phyloP scores from a whole-genome alignment of 2,888 invertebrate species.

The Deilephila porcellus region DNA sequence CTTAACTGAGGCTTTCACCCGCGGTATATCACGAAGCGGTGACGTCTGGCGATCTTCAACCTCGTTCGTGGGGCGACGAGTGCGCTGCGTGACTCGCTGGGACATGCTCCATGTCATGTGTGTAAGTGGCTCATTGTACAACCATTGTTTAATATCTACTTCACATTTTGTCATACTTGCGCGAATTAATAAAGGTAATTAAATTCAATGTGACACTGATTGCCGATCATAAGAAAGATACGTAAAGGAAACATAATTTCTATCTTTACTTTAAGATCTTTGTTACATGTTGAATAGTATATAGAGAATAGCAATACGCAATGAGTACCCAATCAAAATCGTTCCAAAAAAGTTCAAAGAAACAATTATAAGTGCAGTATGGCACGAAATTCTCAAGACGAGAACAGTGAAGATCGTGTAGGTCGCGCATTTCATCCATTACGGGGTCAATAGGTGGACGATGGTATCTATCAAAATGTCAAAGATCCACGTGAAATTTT shows the following conservation, averaged over 20 bases:
- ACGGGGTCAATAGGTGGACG: conserved; percentile 61
- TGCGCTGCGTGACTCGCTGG: conserved; percentile 9
- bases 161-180: not conserved
- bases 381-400: not conserved
- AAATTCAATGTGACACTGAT: not conserved
- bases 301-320: no score
- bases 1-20: conserved; percentile 60
- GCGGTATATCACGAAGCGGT: conserved; percentile 65
- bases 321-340: not conserved
- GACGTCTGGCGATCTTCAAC: conserved; percentile 35
- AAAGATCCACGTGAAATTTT: conserved; percentile 55
- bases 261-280: no score
- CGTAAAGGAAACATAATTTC: no score
- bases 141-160: not conserved
- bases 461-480: conserved; percentile 67
- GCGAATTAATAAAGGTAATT: not conserved
- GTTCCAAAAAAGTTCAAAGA: not conserved
- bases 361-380: not conserved
- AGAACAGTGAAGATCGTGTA: conserved; percentile 3
- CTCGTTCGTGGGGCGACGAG: conserved; percentile 32
- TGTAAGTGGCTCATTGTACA: conserved; percentile 9
- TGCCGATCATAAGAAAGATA: no score
- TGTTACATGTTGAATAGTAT: no score
- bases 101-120: not conserved
- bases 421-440: conserved; percentile 32